These are phyloP conservation scores for Isoperla grammatica DNA, from an alignment of 2,888 invertebrate genomes.

Conservation along the genomic window DNA sequence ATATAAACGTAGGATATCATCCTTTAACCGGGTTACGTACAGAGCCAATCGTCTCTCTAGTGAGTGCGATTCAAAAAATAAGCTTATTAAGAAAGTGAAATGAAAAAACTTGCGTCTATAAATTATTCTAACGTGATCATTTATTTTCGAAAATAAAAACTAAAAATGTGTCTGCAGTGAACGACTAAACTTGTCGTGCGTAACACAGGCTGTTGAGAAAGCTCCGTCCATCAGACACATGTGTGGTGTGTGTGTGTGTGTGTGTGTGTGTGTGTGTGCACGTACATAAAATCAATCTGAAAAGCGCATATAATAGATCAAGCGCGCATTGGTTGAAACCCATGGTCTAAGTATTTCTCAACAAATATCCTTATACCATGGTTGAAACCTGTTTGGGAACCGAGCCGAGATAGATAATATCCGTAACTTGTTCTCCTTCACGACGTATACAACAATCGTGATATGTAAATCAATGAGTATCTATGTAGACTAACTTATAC, in stretches of 20 bases:
- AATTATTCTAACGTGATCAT: too few species aligned
- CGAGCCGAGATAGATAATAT: background rate
- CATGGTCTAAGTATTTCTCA: too few species aligned
- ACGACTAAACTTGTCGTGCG: slow-evolving; percentile 11
- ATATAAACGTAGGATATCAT: too few species aligned
- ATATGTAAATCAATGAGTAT: background rate
- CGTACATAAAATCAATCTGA: too few species aligned
- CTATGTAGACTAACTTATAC: background rate
- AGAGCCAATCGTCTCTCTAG: too few species aligned
- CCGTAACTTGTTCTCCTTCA: background rate
- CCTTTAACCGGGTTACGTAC: too few species aligned
- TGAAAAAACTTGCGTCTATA: too few species aligned
- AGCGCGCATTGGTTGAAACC: too few species aligned
- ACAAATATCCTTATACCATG: too few species aligned
- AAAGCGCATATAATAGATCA: too few species aligned
- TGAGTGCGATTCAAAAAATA: background rate
- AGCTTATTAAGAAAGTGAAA: too few species aligned
- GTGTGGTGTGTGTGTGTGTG: background rate
- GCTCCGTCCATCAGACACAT: background rate
- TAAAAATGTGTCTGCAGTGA: background rate
- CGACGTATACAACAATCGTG: background rate
- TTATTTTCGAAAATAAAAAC: background rate
- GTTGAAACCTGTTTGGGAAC: too few species aligned
- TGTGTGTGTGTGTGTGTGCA: background rate
- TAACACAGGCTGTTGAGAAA: background rate